Conservation (phyloP, 2,888 invertebrate species). For the Agapetus fuscipes region DNA sequence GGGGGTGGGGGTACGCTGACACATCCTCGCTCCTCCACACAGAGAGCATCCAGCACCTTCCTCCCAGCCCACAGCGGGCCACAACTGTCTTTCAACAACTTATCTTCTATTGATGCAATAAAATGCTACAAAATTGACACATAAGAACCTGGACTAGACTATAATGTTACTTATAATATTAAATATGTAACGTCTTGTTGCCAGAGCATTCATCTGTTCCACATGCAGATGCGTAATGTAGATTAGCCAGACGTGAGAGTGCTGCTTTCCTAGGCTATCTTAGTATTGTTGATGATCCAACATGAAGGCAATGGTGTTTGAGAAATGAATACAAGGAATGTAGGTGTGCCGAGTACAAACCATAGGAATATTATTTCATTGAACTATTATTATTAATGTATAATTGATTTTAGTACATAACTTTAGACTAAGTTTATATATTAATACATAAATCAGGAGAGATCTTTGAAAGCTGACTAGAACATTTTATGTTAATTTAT, state of each 20-base stretch:
- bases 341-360: slow-evolving; percentile 17
- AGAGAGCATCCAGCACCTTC: too few species aligned
- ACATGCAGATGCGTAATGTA: neutral
- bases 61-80: too few species aligned
- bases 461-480: slow-evolving; percentile 46
- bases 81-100: slow-evolving; percentile 31
- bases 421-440: slow-evolving; percentile 13
- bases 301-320: slow-evolving; percentile 17
- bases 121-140: slow-evolving; percentile 51
- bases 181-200: slow-evolving; percentile 22
- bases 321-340: slow-evolving; percentile 5
- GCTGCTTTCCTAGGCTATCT: neutral
- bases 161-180: slow-evolving; percentile 34
- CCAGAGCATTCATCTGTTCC: neutral
- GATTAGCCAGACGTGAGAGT: neutral
- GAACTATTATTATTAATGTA: slow-evolving; percentile 18
- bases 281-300: slow-evolving; percentile 1
- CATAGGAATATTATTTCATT: slow-evolving; percentile 14
- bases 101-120: slow-evolving; percentile 46
- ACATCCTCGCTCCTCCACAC: too few species aligned
- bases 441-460: slow-evolving; percentile 28
- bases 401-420: slow-evolving; percentile 21
- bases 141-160: slow-evolving; percentile 52
- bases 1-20: too few species aligned
- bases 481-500: slow-evolving; percentile 28